These are phyloP conservation scores for Entomobrya proxima DNA, from an alignment of 2,888 invertebrate species.

Conservation along the genomic window DNA sequence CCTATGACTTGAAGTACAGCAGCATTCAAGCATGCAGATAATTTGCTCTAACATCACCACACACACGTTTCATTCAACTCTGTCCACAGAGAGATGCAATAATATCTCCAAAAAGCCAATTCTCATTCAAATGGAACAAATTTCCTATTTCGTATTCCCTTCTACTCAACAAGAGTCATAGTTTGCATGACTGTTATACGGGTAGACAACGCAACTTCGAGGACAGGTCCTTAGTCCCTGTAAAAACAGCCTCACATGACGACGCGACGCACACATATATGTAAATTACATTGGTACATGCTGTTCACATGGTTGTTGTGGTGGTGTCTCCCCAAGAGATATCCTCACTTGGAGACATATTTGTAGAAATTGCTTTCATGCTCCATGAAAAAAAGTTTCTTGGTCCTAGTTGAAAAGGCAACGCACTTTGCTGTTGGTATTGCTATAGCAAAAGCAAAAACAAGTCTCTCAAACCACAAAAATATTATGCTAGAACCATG, in stretches of 20 bases:
- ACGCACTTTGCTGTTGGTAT: neutral
- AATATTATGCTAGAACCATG: neutral
- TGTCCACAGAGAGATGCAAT: neutral
- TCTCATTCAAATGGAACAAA: neutral
- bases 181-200: too few relatives aligned
- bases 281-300: neutral
- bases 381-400: neutral
- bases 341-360: constrained; percentile 3
- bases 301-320: neutral
- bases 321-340: neutral
- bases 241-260: too few relatives aligned
- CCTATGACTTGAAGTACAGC: neutral
- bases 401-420: neutral
- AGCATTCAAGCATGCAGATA: neutral
- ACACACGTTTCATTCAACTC: neutral
- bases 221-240: too few relatives aligned
- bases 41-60: neutral
- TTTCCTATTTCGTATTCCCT: neutral
- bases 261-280: neutral
- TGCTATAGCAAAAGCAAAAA: neutral
- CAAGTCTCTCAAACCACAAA: neutral
- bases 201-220: too few relatives aligned
- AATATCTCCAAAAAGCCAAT: neutral
- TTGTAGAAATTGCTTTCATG: neutral
- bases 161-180: neutral